Evolutionary conservation across 2,888 invertebrate species (phyloP).

Genomic region (Nomada hirtipes): DNA sequence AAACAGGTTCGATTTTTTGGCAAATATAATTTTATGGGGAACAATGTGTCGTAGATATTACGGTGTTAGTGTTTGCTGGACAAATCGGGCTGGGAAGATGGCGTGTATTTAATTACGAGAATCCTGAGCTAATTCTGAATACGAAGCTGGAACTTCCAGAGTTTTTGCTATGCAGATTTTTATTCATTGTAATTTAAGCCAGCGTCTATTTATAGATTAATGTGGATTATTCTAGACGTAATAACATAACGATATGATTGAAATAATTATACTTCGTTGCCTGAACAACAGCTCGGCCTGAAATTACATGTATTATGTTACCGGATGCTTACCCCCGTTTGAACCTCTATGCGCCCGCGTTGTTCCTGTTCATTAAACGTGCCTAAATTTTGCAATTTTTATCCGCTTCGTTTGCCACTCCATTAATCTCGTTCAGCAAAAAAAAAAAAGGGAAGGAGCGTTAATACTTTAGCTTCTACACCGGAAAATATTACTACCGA

Average conservation of each 20-base stretch:
- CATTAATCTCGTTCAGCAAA: background rate
- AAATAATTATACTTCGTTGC: constrained; percentile 14
- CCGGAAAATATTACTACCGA: too few relatives aligned
- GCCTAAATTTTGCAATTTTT: background rate
- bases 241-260: constrained; percentile 2
- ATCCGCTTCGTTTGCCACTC: background rate
- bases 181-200: background rate
- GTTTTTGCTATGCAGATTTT: too few relatives aligned
- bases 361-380: background rate
- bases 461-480: too few relatives aligned
- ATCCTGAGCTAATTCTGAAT: too few relatives aligned
- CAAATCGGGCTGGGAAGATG: too few relatives aligned
- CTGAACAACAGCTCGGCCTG: background rate
- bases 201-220: constrained; percentile 4
- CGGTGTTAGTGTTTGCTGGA: too few relatives aligned
- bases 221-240: background rate
- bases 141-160: too few relatives aligned
- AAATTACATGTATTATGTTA: constrained; percentile 3
- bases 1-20: too few relatives aligned
- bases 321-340: background rate
- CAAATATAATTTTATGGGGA: too few relatives aligned
- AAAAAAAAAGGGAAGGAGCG: background rate
- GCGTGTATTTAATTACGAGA: too few relatives aligned
- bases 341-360: background rate
- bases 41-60: too few relatives aligned